Percentiles rank a stretch among this genome's conserved stretches.
These are phyloP conservation scores for Polymixis flavicincta DNA, from an alignment of 2,888 invertebrate genomes.

Conservation along the genomic window DNA sequence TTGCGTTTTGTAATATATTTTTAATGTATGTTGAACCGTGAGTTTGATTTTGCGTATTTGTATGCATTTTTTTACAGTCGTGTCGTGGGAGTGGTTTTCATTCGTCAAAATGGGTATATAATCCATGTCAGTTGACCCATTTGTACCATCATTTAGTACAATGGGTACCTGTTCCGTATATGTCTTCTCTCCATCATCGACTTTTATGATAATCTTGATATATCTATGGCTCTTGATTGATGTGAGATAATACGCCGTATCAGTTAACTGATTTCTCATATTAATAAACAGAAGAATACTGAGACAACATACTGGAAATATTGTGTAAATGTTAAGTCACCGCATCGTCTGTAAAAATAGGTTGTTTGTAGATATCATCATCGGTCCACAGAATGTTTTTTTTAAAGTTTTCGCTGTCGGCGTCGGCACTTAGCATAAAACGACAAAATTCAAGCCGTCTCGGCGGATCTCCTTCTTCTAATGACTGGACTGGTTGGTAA, in stretches of 20 bases:
- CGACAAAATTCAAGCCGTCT: no score
- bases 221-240: slow-evolving; percentile 82
- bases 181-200: slow-evolving; percentile 82
- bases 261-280: slow-evolving; percentile 86
- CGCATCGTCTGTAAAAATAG: slow-evolving; percentile 42
- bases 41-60: background rate
- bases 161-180: slow-evolving; percentile 70
- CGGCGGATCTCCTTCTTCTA: no score
- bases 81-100: background rate
- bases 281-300: slow-evolving; percentile 88
- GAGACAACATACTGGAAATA: slow-evolving; percentile 80
- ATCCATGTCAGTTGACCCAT: background rate
- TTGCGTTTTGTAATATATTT: slow-evolving; percentile 82
- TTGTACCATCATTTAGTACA: slow-evolving; percentile 77
- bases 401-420: no score
- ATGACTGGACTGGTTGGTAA: no score
- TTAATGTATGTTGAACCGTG: slow-evolving; percentile 71
- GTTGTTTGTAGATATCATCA: background rate
- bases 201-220: slow-evolving; percentile 90
- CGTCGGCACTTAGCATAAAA: no score
- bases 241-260: slow-evolving; percentile 84
- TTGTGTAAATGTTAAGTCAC: slow-evolving; percentile 29
- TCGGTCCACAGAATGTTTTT: no score
- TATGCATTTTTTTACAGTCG: background rate
- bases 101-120: background rate